Conservation (phyloP, 1,140 invertebrate species). For the Cyphomyrmex costatus region DNA sequence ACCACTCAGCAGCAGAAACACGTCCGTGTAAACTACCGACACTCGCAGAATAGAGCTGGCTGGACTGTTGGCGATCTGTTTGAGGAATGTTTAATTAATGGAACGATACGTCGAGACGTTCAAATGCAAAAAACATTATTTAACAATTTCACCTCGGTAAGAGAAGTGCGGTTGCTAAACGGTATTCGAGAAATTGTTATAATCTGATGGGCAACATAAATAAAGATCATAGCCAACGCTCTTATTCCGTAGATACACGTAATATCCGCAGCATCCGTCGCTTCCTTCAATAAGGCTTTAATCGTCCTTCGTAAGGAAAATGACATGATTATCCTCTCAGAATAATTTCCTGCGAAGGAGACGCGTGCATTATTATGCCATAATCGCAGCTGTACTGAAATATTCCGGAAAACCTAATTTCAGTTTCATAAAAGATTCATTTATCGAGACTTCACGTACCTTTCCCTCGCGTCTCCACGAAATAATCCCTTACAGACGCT, state of each 20-base stretch:
- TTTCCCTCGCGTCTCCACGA: slow-evolving; percentile 78
- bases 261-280: slow-evolving; percentile 86
- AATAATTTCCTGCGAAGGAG: slow-evolving; percentile 81
- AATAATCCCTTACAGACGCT: slow-evolving; percentile 83
- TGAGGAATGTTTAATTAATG: slow-evolving; percentile 44
- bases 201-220: slow-evolving; percentile 89
- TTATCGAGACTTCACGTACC: slow-evolving; percentile 65
- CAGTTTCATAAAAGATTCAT: slow-evolving; percentile 15
- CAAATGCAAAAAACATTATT: not conserved
- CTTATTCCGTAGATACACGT: slow-evolving; percentile 89
- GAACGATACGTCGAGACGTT: not conserved
- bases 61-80: slow-evolving; percentile 88
- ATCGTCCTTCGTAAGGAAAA: slow-evolving; percentile 87
- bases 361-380: slow-evolving; percentile 15
- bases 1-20: slow-evolving; percentile 89
- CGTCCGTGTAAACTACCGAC: slow-evolving; percentile 89
- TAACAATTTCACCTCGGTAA: slow-evolving; percentile 86
- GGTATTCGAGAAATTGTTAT: slow-evolving; percentile 88
- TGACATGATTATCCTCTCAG: slow-evolving; percentile 86
- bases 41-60: slow-evolving; percentile 88
- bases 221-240: slow-evolving; percentile 87
- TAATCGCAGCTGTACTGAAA: slow-evolving; percentile 23
- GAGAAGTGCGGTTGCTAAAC: slow-evolving; percentile 88
- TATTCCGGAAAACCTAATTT: slow-evolving; percentile 10
- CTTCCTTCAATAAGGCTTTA: slow-evolving; percentile 79